Evolutionary conservation across 2,113 vertebrate species (phyloP), one percentile per base, ranked within the genome.

Genomic region (Scolopax mira): DNA sequence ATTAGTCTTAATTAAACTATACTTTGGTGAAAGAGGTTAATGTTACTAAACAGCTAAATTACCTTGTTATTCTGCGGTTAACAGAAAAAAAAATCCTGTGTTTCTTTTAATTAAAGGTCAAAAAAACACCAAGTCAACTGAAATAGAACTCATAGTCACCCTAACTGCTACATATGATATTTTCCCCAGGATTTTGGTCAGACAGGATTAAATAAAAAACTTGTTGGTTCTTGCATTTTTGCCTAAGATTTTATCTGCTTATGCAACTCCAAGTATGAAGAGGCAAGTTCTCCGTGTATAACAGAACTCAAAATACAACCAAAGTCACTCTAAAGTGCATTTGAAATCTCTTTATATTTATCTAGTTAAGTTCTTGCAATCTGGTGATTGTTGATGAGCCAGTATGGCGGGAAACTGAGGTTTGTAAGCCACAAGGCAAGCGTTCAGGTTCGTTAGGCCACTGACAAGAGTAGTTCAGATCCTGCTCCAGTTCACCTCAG

Each of bases 51-150:
- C 44, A 95, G 78, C 57, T 94, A 79, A 90, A 95, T 18, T 18
- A 94, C 89, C 94, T 96, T 18, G 2, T 96, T 94, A 92, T 89
- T 92, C 88, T 95, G 75, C 72, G 95, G 80, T 83, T 95, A 96
- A 85, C 28, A 91, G 73, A 81, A 96, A 90, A 74, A 78, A 79
- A 95, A 10, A 58, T 48, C 37, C 39, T 87, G 64, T 62, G 75
- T 92, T 96, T 94, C 67, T 91, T 96, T 96, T 96, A 96, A 96
- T 93, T 94, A 96, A 93, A 97, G 88, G 94, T 93, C 67, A 97
- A 82, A 97, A 83, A 89, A 89, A 73, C 33, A 21, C 62, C 66
- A 88, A 70, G 37, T 71, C 84, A 95, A 88, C 54, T 94, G 91
- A 97, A 93, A 57, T 2, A 89, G 39, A 88, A 72, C 57, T 72